Percentiles rank a stretch among this genome's conserved stretches.
phyloP scores from a whole-genome alignment of 2,797 vertebrate species.

The Halcyon leucocephala region DNA sequence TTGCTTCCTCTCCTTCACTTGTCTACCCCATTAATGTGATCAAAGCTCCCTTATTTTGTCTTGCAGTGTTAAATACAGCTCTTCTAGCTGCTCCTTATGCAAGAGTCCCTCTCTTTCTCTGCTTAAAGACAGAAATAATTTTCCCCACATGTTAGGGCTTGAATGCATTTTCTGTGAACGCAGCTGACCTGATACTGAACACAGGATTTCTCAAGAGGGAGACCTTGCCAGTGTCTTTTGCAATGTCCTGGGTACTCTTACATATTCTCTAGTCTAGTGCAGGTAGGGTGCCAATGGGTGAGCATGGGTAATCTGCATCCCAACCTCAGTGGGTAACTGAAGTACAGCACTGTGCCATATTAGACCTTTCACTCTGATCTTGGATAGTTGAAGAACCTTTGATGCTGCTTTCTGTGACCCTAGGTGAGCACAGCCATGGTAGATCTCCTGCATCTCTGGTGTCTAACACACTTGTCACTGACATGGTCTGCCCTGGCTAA shows the following conservation, averaged over 20 bases:
- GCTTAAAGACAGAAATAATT: background rate
- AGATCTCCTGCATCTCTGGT: background rate
- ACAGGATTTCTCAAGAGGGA: background rate
- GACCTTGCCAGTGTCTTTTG: background rate
- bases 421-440: background rate
- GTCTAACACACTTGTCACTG: background rate
- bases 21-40: background rate
- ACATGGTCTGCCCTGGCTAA: background rate
- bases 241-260: background rate
- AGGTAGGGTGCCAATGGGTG: background rate
- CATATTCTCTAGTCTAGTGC: background rate
- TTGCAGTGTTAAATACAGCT: background rate
- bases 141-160: background rate
- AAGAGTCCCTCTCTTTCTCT: background rate
- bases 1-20: background rate
- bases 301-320: background rate
- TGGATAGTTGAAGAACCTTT: background rate
- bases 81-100: background rate
- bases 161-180: background rate
- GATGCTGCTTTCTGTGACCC: background rate
- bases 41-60: background rate
- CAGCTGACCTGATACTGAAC: background rate
- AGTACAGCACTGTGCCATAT: fast-evolving
- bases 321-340: background rate
- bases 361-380: background rate